phyloP scores from a whole-genome alignment of 2,113 vertebrate genomes.

The Micromys minutus region DNA sequence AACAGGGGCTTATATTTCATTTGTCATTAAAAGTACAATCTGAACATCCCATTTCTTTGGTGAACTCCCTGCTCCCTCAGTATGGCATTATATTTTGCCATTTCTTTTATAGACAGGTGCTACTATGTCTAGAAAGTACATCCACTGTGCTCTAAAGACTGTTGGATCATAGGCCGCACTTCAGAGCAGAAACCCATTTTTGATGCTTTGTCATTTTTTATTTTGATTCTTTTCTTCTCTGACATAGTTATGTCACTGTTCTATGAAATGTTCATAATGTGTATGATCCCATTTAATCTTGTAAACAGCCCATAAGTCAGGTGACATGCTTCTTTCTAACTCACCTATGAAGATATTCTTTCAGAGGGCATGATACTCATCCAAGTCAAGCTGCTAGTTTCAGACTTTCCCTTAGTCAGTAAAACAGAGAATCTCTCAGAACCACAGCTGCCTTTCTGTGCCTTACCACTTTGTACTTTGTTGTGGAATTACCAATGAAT shows the following conservation, averaged over 20 bases:
- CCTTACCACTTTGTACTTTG: conserved; percentile 6
- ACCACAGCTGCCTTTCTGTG: background rate
- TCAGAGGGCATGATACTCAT: background rate
- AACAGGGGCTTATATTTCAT: background rate
- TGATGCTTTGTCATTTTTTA: background rate
- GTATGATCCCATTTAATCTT: background rate
- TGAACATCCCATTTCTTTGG: background rate
- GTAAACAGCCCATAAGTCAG: background rate
- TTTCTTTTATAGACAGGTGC: background rate
- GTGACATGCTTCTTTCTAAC: background rate
- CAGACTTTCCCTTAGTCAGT: background rate
- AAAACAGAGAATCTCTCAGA: background rate
- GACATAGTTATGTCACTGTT: background rate
- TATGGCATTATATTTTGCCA: background rate
- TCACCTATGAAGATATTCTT: background rate
- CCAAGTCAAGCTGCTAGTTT: background rate
- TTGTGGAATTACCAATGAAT: conserved; percentile 53
- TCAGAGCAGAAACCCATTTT: background rate
- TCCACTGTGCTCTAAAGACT: background rate
- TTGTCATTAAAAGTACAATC: background rate
- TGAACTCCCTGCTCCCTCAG: background rate
- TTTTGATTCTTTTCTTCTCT: background rate
- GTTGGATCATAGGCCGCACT: background rate
- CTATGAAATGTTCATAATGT: background rate
- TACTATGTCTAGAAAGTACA: background rate